Conservation (phyloP, 2,797 vertebrate species). For the Arnoldichthys spilopterus region DNA sequence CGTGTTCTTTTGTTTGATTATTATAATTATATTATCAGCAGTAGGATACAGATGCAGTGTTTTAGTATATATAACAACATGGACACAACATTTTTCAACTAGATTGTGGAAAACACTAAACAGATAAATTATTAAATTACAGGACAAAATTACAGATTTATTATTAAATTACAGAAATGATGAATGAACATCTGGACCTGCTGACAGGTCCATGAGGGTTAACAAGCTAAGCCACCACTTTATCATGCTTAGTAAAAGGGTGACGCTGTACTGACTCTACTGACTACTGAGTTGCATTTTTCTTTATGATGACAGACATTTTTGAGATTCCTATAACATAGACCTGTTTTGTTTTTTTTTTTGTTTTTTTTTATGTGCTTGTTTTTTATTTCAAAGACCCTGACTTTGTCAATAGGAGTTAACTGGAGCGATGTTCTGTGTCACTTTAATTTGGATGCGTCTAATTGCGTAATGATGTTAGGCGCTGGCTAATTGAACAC, state of each 20-base stretch:
- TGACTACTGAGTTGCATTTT: neutral
- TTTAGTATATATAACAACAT: neutral
- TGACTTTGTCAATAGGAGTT: constrained; percentile 41
- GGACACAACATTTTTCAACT: too few relatives aligned
- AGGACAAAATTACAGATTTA: too few relatives aligned
- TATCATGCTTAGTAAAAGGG: neutral
- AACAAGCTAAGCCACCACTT: neutral
- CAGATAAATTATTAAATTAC: neutral
- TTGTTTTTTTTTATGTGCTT: neutral
- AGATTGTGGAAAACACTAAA: too few relatives aligned
- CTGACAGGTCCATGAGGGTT: neutral
- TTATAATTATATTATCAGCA: neutral
- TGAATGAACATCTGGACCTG: neutral
- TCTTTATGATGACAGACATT: neutral
- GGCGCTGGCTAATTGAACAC: constrained; percentile 54
- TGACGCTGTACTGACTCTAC: too few relatives aligned
- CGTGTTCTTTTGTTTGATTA: neutral
- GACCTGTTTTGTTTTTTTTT: neutral
- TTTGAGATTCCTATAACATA: neutral
- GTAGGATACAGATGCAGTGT: neutral
- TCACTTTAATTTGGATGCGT: constrained; percentile 55
- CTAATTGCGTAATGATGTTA: constrained; percentile 60
- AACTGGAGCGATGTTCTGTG: constrained; percentile 41
- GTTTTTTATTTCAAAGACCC: constrained; percentile 21
- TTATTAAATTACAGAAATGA: neutral